Evolutionary conservation across 2,888 invertebrate genomes (phyloP).

Genomic region (Polyploca ridens): DNA sequence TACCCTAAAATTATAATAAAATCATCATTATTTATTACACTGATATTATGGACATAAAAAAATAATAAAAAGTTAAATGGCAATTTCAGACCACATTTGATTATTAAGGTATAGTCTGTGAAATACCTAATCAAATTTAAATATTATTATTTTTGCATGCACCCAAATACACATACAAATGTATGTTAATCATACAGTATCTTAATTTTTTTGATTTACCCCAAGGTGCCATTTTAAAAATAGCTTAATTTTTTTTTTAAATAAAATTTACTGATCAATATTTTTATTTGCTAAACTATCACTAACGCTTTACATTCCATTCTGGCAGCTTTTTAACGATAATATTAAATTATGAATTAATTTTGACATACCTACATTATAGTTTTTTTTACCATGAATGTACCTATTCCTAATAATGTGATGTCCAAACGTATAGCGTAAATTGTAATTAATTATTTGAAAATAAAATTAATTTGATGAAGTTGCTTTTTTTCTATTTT

Average conservation of each 20-base stretch:
- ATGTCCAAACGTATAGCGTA: constrained; percentile 52
- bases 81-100: neutral
- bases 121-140: too few species aligned
- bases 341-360: constrained; percentile 11
- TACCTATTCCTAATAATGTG: constrained; percentile 51
- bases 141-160: neutral
- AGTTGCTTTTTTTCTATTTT: neutral
- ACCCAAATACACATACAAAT: neutral
- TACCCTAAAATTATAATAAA: neutral
- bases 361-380: constrained; percentile 4
- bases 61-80: too few species aligned
- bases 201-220: neutral
- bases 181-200: neutral
- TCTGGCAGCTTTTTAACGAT: constrained; percentile 15
- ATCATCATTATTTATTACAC: neutral
- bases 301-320: neutral
- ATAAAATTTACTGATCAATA: too few species aligned
- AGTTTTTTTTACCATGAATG: constrained; percentile 44
- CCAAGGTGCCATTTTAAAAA: neutral
- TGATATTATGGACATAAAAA: neutral
- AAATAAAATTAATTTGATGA: constrained; percentile 50
- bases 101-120: neutral
- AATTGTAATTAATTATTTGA: constrained; percentile 56
- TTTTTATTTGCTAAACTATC: neutral
- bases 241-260: too few species aligned